Evolutionary conservation across 1,140 invertebrate genomes (phyloP), one percentile per base, ranked within the genome.

Genomic region (Acromyrmex charruanus): DNA sequence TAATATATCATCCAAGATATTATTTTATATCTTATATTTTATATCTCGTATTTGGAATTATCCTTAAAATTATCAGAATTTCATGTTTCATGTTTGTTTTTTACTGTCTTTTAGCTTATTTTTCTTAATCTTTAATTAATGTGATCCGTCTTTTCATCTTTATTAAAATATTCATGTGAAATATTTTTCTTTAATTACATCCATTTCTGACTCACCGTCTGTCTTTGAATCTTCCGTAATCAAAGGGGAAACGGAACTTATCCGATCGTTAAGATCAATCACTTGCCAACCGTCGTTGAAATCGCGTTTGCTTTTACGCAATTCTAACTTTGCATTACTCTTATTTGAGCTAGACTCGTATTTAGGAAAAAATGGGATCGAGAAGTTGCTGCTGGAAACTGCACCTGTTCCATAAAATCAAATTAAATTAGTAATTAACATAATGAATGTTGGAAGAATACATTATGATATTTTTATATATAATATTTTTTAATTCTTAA

Each of bases 311-410:
- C 10, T 44, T 35, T 63, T 77, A 9, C 1, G 87, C 3, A 66
- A 3, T 55, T 89, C 84, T 14, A 21, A 39, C 14, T 77, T 87
- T 21, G n/a, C n/a, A 12, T 86, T 53, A 14, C 44, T 84, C 21
- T 77, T 39, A 0, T 89, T 85, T 2, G 31, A n/a, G 1, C 77
- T 68, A 10, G 55, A 51, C 6, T 80, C 7, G n/a, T 68, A 74
- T 6, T 10, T 61, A 16, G 59, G 72, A 14, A 82, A 9, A 3
- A 74, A 61, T 1, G 89, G 88, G 2, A 82, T 77, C 0, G 63
- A 66, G 21, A 90, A 87, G 3, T 89, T 89, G n/a, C 31, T 25
- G 0, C 69, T 68, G 1, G 53, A 87, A 16, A 90, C 39, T 14
- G 69, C 39, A 5, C 71, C 89, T 84, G 7, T 69, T 72, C 4